Evolutionary conservation across 2,113 vertebrate species (phyloP).

Genomic region (Embiotoca jacksoni): DNA sequence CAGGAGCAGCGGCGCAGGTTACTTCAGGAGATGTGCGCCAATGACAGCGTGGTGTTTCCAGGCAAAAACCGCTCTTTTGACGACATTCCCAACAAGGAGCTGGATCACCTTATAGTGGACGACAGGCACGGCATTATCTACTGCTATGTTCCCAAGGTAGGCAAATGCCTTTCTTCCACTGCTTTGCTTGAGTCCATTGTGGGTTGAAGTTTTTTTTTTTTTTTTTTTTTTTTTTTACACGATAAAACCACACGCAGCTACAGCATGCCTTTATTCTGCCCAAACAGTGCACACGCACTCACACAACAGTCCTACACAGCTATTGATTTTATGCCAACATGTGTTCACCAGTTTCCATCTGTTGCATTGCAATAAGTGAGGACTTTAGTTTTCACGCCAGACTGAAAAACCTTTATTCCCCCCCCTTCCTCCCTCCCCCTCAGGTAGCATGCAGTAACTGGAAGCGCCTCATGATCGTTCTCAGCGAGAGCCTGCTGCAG

Average conservation of each 20-base stretch:
- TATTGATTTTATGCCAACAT: no score
- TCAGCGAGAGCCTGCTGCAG: slow-evolving; percentile 92
- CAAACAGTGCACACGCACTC: no score
- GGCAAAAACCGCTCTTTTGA: slow-evolving; percentile 95
- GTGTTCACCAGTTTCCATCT: no score
- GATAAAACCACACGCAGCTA: no score
- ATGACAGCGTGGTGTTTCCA: slow-evolving; percentile 90
- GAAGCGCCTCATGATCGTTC: slow-evolving; percentile 98
- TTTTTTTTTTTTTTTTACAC: no score
- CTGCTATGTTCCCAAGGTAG: slow-evolving; percentile 95
- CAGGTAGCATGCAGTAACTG: slow-evolving; percentile 97
- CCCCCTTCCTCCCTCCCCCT: no score
- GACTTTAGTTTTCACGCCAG: no score
- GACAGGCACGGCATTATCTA: slow-evolving; percentile 97
- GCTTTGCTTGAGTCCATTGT: no score
- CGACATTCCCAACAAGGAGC: slow-evolving; percentile 96
- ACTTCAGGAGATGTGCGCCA: slow-evolving; percentile 87
- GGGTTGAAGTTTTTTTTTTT: no score
- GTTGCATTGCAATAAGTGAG: no score
- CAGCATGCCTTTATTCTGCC: no score
- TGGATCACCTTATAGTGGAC: slow-evolving; percentile 97
- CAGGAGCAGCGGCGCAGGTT: slow-evolving; percentile 87
- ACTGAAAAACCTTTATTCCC: neutral
- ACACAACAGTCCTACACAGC: no score
- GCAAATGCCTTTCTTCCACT: neutral